Evolutionary conservation across 2,888 invertebrate genomes (phyloP), one percentile per base, ranked within the genome.

Genomic region (Gasteruption jaculator): DNA sequence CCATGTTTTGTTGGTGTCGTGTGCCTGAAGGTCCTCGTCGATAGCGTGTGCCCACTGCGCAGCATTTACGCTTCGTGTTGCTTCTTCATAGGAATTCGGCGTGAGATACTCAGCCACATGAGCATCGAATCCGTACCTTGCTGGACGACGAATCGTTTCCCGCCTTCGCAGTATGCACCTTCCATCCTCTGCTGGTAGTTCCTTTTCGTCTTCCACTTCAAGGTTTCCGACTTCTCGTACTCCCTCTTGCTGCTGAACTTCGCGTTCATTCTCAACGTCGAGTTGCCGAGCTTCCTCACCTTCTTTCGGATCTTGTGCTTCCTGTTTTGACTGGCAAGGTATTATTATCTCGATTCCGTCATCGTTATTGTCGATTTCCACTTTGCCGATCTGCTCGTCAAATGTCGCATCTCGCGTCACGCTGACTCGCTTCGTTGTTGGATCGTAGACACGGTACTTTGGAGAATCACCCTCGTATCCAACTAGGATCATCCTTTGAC

Each of bases 391-490:
- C 16, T 8, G 21, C 14, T 42, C 45, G 26, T 41, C 35, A 21
- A 47, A 47, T n/a, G 35, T 44, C 7, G 20, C 44, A 27, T 41
- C 35, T 20, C 45, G 32, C 15, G 38, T 16, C 21, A 41, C 38
- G 3, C 15, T 11, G n/a, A 46, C 43, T 29, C 11, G 11, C 14
- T 36, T 38, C n/a, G 30, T 43, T 2, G 2, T 11, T 4, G 45
- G 40, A 32, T 42, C 40, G 21, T 37, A 48, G 4, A 48, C 31
- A 11, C 43, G 16, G 11, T 44, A 44, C 32, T 43, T 26, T 14
- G 32, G 11, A 3, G 49, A 43, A 19, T 52, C 34, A 3, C 21
- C 22, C n/a, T 48, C 45, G 35, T 51, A 49, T 21, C 47, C 41
- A 16, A 49, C 49, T 4, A 46, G 29, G 10, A 45, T 10, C 18